phyloP scores from a whole-genome alignment of 2,888 invertebrate species.

The Clostera curtula region DNA sequence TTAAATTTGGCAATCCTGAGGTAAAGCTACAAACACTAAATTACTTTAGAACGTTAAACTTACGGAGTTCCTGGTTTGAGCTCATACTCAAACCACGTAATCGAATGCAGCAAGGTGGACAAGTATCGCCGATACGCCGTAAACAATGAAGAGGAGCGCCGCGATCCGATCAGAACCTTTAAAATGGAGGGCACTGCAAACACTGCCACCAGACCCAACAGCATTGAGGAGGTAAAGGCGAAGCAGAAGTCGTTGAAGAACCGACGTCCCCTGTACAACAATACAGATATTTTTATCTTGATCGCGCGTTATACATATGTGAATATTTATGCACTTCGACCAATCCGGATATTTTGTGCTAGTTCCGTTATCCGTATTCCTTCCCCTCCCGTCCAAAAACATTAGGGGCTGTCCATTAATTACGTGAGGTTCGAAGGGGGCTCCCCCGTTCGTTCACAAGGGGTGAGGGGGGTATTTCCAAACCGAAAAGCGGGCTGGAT shows the following conservation, averaged over 20 bases:
- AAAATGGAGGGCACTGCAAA: slow-evolving; percentile 84
- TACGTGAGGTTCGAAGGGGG: no score
- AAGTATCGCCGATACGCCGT: slow-evolving; percentile 86
- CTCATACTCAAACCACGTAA: slow-evolving; percentile 85
- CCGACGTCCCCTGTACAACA: slow-evolving; percentile 78
- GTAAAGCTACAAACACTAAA: no score
- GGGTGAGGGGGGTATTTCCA: no score
- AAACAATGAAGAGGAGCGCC: slow-evolving; percentile 79
- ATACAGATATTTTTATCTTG: neutral
- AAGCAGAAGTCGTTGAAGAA: slow-evolving; percentile 83
- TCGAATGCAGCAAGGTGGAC: slow-evolving; percentile 84
- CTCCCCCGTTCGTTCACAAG: no score
- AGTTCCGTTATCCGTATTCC: no score
- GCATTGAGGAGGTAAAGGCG: slow-evolving; percentile 81
- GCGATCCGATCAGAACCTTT: slow-evolving; percentile 80
- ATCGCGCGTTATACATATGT: neutral
- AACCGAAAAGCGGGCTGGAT: no score
- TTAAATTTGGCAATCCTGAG: no score
- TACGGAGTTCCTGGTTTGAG: slow-evolving; percentile 77
- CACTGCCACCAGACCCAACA: slow-evolving; percentile 83
- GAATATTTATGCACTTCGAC: no score
- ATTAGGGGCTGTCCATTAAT: no score
- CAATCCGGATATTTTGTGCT: no score
- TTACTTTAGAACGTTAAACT: slow-evolving; percentile 24
- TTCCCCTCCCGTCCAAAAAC: no score